Conservation (phyloP, 2,888 invertebrate genomes). For the Iselma pallidipennis region DNA sequence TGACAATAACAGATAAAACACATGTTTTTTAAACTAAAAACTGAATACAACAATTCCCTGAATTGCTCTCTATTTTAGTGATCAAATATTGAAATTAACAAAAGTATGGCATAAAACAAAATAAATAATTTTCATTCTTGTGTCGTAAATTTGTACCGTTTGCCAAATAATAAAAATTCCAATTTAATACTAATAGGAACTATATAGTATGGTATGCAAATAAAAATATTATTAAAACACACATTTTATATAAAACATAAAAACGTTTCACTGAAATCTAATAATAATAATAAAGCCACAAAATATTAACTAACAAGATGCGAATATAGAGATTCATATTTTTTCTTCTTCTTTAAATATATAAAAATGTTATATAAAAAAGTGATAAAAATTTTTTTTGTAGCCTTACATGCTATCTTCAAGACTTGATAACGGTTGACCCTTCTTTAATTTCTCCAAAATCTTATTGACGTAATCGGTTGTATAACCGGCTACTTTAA, state of each 20-base stretch:
- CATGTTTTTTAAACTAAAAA: too few relatives aligned
- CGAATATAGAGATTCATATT: constrained; percentile 12
- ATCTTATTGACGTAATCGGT: constrained; percentile 94
- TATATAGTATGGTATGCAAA: not conserved
- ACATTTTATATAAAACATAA: not conserved
- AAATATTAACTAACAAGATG: constrained; percentile 7
- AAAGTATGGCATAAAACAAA: constrained; percentile 2
- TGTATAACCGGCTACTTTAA: constrained; percentile 87
- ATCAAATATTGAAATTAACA: too few relatives aligned
- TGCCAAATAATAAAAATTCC: constrained; percentile 4
- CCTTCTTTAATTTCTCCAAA: constrained; percentile 80
- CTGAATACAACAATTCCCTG: too few relatives aligned
- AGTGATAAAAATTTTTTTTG: too few relatives aligned
- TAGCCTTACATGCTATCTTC: constrained; percentile 5
- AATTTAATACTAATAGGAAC: constrained; percentile 5
- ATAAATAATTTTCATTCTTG: too few relatives aligned
- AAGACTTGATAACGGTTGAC: constrained; percentile 70
- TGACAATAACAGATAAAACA: too few relatives aligned
- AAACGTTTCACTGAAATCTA: constrained; percentile 13
- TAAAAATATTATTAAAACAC: not conserved
- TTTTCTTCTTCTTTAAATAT: constrained; percentile 11
- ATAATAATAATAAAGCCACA: constrained; percentile 18
- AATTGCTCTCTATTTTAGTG: too few relatives aligned
- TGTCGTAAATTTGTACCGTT: too few relatives aligned
- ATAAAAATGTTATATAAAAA: too few relatives aligned